Conservation (phyloP, 1,140 invertebrate species). For the Pinna nobilis region DNA sequence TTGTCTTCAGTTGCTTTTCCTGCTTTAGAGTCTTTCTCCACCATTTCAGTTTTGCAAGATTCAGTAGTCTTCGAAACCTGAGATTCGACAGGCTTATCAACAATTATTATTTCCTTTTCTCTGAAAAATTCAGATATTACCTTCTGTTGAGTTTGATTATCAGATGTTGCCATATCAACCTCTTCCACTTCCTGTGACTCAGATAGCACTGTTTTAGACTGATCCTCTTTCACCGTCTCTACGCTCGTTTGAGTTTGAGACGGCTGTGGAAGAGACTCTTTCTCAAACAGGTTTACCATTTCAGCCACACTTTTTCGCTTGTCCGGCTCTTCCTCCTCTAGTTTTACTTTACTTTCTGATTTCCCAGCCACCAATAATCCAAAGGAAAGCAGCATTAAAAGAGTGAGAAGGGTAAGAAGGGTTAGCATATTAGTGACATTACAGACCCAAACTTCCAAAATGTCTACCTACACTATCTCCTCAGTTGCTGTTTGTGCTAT, state of each 20-base stretch:
- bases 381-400: slow-evolving; percentile 42
- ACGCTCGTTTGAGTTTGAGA: neutral
- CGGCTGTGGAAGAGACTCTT: slow-evolving; percentile 18
- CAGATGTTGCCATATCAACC: too few species aligned
- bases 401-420: slow-evolving; percentile 23
- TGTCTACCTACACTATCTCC: too few species aligned
- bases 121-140: neutral
- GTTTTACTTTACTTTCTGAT: neutral
- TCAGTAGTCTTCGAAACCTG: neutral
- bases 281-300: slow-evolving; percentile 42
- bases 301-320: slow-evolving; percentile 33
- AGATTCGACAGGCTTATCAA: neutral
- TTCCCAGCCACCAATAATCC: slow-evolving; percentile 14
- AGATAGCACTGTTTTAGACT: too few species aligned
- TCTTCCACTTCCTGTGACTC: too few species aligned
- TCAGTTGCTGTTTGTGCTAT: too few species aligned
- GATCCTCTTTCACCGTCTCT: too few species aligned
- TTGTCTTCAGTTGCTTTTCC: neutral
- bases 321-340: slow-evolving; percentile 21
- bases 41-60: neutral
- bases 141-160: too few species aligned
- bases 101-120: slow-evolving; percentile 14
- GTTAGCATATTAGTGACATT: slow-evolving; percentile 37
- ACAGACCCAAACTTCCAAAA: too few species aligned
- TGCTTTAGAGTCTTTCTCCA: slow-evolving; percentile 4